These are phyloP conservation scores for Saiga tatarica DNA, from an alignment of 2,113 vertebrate species.

Conservation along the genomic window DNA sequence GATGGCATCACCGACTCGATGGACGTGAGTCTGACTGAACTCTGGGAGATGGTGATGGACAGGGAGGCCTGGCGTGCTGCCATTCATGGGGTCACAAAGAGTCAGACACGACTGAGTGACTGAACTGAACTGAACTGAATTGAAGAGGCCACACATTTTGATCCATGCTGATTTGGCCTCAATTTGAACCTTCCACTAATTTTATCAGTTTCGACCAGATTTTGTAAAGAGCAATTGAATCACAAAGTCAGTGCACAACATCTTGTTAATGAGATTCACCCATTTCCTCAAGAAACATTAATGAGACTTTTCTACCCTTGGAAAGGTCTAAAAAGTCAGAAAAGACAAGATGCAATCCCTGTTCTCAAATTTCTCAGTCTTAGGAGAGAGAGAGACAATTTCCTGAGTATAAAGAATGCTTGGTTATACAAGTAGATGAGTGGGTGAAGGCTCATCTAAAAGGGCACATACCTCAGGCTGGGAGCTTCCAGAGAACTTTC, in stretches of 20 bases:
- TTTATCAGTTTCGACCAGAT: not conserved
- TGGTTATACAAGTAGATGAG: not conserved
- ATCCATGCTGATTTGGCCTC: conserved; percentile 17
- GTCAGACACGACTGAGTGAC: too few relatives aligned
- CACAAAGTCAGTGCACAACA: not conserved
- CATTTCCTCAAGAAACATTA: conserved; percentile 37
- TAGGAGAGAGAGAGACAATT: not conserved
- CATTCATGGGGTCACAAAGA: too few relatives aligned
- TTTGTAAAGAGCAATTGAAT: conserved; percentile 48
- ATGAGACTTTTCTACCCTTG: not conserved
- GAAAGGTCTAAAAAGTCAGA: not conserved
- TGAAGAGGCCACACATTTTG: not conserved
- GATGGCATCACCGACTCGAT: too few relatives aligned
- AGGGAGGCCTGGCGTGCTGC: too few relatives aligned
- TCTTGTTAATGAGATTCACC: conserved; percentile 48
- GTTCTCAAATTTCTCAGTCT: not conserved
- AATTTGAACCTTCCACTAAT: conserved; percentile 31
- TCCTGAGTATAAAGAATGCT: not conserved
- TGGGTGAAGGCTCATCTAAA: not conserved
- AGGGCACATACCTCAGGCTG: not conserved
- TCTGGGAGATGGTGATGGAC: too few relatives aligned
- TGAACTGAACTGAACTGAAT: too few relatives aligned
- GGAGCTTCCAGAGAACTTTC: not conserved
- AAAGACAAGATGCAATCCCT: not conserved
- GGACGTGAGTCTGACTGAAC: too few relatives aligned